Evolutionary conservation across 35 echinoderm and acorn worm genomes (phyloP).

Genomic region (Patiria miniata): DNA sequence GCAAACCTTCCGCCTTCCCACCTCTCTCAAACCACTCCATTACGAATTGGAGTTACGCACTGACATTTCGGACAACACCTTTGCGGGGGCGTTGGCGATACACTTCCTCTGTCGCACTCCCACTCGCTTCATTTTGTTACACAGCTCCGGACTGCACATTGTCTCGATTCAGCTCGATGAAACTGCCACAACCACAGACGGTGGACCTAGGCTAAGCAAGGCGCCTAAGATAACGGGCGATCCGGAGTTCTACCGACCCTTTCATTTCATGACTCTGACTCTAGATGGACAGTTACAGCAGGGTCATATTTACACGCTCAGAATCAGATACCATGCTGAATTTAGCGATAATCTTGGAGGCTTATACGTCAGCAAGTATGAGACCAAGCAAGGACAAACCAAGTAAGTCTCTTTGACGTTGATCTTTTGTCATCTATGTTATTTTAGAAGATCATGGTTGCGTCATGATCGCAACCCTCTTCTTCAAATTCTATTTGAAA

Average conservation of each 20-base stretch:
- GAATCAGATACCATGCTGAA: conserved; percentile 22
- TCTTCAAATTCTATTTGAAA: no score
- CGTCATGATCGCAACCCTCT: no score
- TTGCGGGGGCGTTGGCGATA: conserved; percentile 63
- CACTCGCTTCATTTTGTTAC: conserved; percentile 67
- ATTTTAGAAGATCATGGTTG: no score
- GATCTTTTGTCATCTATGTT: no score
- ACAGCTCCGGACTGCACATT: conserved; percentile 44
- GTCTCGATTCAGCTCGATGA: conserved; percentile 18
- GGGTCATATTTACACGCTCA: conserved; percentile 36
- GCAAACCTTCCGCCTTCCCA: conserved; percentile 68
- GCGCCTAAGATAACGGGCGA: conserved; percentile 2
- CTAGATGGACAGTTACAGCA: background rate
- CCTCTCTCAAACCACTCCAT: conserved; percentile 47
- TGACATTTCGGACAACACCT: conserved; percentile 58
- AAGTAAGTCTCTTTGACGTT: conserved; percentile 26
- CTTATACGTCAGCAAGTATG: conserved; percentile 38
- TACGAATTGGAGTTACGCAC: conserved; percentile 57
- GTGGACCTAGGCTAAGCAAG: background rate
- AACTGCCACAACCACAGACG: background rate
- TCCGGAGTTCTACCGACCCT: conserved; percentile 18
- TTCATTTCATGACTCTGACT: conserved; percentile 21
- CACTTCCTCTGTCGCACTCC: conserved; percentile 37
- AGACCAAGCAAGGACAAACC: conserved; percentile 21
- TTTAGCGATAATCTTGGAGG: conserved; percentile 37